Evolutionary conservation across 2,113 vertebrate genomes (phyloP).

Genomic region (Castor canadensis): DNA sequence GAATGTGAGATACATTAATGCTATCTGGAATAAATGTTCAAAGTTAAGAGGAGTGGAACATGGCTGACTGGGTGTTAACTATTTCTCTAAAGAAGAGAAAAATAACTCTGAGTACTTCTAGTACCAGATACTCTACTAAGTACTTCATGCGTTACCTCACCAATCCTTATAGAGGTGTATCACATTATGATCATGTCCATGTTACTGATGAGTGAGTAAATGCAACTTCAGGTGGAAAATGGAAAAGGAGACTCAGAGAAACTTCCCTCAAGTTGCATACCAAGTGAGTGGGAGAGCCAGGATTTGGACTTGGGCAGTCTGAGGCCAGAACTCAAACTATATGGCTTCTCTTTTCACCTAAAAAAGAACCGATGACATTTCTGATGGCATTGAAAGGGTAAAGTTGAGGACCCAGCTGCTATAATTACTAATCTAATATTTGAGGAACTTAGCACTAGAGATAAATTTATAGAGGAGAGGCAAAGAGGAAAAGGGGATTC

Average conservation of each 20-base stretch:
- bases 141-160: neutral
- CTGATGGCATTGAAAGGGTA: neutral
- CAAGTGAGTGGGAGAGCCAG: neutral
- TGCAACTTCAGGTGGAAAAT: neutral
- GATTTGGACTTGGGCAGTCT: neutral
- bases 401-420: neutral
- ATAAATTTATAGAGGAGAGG: constrained; percentile 1
- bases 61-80: neutral
- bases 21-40: constrained; percentile 29
- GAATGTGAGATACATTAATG: constrained; percentile 16
- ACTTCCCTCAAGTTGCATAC: neutral
- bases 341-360: neutral
- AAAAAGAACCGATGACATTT: neutral
- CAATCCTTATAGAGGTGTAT: neutral
- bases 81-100: neutral
- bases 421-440: neutral
- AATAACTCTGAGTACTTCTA: neutral
- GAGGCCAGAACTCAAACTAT: neutral
- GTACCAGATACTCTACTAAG: neutral
- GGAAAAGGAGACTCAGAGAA: neutral
- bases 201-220: constrained; percentile 4
- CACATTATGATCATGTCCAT: neutral
- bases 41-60: neutral
- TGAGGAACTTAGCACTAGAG: neutral
- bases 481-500: constrained; percentile 11